A percentile compares a stretch with the other conserved stretches of the same genome.
These are phyloP conservation scores for Harpalus rubripes DNA, from an alignment of 2,888 invertebrate species.

Conservation along the genomic window DNA sequence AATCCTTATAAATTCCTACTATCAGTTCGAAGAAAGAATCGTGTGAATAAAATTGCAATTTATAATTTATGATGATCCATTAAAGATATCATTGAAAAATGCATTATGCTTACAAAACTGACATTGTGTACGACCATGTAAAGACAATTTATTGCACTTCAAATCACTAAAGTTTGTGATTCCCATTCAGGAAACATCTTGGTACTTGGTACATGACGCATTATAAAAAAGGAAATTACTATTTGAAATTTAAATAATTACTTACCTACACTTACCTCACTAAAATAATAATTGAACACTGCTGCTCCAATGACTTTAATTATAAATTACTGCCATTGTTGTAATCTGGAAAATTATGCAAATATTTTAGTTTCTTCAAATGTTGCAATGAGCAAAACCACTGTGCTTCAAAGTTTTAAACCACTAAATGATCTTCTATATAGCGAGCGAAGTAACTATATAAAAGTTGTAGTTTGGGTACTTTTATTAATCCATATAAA, in stretches of 20 bases:
- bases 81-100: background rate
- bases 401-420: too few species aligned
- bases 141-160: background rate
- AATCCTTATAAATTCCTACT: too few species aligned
- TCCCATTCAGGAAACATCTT: constrained; percentile 2
- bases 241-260: background rate
- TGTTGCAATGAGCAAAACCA: too few species aligned
- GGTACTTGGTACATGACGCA: background rate
- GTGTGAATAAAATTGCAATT: background rate
- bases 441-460: too few species aligned
- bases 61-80: background rate
- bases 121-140: background rate
- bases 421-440: too few species aligned
- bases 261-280: background rate
- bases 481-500: too few species aligned
- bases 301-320: too few species aligned
- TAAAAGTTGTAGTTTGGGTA: too few species aligned
- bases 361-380: too few species aligned
- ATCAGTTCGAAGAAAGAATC: background rate
- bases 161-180: background rate
- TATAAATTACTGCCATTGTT: too few species aligned
- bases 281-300: background rate
- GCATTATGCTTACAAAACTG: background rate
- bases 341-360: too few species aligned
- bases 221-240: background rate